Base-by-base conservation (phyloP, 2,888 invertebrate genomes). In the Glaucopsyche alexis region DNA sequence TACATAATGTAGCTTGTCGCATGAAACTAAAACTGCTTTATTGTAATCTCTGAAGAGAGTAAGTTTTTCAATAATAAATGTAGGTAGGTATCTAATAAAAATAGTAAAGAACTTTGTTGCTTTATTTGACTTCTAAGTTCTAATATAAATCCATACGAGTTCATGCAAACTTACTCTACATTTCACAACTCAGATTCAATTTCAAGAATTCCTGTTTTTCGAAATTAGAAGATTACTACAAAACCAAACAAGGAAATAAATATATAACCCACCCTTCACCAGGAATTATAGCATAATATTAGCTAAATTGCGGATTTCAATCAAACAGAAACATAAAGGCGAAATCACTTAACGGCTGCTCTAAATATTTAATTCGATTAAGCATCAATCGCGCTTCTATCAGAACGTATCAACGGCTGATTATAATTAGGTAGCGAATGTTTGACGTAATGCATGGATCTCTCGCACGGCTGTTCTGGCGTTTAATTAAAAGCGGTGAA, bases 401-500 rank as follows among this genome's bases (percentile, higher is more conserved):
- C 49, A 29, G 29, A 69, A 69, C 69, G 49, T 69, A 47, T 69
- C 69, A 69, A 13, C 47, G 64, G 64, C 40, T 66, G 40, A 72
- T 72, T 66, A 72, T 72, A 67, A 73, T 64, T 64, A 73, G 73
- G 73, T 73, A 69, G 52, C 73, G 60, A 73, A 70, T 70, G 67
- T 70, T 73, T 73, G 60, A 70, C 69, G 60, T 16, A 72, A 66
- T 50, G 67, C 72, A 50, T 38, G 72, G 52, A 72, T 72, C 66
- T 72, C 50, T 66, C 75, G 75, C 81, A 80, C 79, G 76, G 76
- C 75, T 77, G 79, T 81, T 79, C 77, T 78, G 80, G 79, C 75
- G 79, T 85, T 85, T 86, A 87, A 87, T 87, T 87, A 87, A 85
- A 85, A 83, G 80, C 81, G 80, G 76, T 79, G 81, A 77, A 80